Conservation (phyloP, 2,113 vertebrate species). For the Bos indicus region DNA sequence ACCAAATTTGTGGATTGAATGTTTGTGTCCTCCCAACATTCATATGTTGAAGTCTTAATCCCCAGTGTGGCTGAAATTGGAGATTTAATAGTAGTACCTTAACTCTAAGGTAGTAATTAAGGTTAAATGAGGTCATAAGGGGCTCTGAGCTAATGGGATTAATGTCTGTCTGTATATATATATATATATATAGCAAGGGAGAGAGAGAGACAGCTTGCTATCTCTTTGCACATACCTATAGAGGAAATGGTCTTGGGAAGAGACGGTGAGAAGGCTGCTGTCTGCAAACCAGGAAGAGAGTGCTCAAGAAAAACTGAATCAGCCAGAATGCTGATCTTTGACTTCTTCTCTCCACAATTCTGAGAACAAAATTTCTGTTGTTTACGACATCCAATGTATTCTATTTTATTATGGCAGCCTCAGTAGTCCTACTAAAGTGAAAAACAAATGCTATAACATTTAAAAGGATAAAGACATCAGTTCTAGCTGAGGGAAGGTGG, state of each 20-base stretch:
- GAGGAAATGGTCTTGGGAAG: neutral
- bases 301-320: neutral
- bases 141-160: neutral
- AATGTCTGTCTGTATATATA: neutral
- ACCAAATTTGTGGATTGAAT: neutral
- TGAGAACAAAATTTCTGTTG: neutral
- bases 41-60: neutral
- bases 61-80: neutral
- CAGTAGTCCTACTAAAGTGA: neutral
- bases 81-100: neutral
- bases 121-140: neutral
- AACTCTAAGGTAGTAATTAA: neutral
- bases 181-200: neutral
- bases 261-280: neutral
- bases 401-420: neutral
- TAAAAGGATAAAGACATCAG: slow-evolving; percentile 23
- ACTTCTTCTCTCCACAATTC: neutral
- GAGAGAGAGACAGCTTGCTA: neutral
- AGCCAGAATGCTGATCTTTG: neutral
- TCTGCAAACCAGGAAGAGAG: neutral
- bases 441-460: neutral
- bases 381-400: neutral
- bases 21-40: neutral
- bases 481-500: neutral
- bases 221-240: neutral